These are phyloP conservation scores for Coracias cyanogaster DNA, from an alignment of 2,797 vertebrate species.

Conservation along the genomic window DNA sequence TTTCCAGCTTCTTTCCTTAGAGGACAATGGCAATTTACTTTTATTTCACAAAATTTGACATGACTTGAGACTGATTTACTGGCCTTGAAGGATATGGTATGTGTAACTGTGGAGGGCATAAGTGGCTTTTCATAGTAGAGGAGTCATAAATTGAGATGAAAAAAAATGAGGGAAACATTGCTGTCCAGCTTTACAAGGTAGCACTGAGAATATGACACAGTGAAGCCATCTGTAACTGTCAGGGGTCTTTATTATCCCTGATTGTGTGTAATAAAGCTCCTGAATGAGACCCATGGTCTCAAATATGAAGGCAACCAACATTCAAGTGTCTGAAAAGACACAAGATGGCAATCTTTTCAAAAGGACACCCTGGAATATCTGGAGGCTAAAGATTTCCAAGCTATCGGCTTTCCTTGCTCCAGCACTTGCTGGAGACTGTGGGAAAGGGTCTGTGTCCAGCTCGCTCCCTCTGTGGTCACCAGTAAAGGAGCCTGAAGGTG, in stretches of 20 bases:
- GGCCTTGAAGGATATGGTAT: slow-evolving; percentile 27
- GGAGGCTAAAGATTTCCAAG: accelerated
- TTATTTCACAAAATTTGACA: slow-evolving; percentile 51
- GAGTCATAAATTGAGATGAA: slow-evolving; percentile 54
- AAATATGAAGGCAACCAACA: accelerated
- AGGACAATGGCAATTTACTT: slow-evolving; percentile 46
- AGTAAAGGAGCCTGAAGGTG: not conserved
- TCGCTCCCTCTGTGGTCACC: accelerated
- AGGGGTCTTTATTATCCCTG: slow-evolving; percentile 41
- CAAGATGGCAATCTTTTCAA: slow-evolving; percentile 61
- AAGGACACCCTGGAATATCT: not conserved
- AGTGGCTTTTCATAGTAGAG: slow-evolving; percentile 49
- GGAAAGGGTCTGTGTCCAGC: not conserved
- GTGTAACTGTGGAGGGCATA: not conserved
- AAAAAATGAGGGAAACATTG: slow-evolving; percentile 36
- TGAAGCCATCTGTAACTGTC: slow-evolving; percentile 33
- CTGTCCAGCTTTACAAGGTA: slow-evolving; percentile 48
- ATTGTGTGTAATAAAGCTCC: slow-evolving; percentile 31
- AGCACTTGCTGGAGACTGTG: not conserved
- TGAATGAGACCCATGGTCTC: not conserved
- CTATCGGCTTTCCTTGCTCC: not conserved
- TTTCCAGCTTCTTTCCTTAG: not conserved
- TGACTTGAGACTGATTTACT: slow-evolving; percentile 41
- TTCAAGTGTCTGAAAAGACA: not conserved
- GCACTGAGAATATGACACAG: slow-evolving; percentile 16